Conservation (phyloP, 1,140 invertebrate genomes). For the Asbolus verrucosus region DNA sequence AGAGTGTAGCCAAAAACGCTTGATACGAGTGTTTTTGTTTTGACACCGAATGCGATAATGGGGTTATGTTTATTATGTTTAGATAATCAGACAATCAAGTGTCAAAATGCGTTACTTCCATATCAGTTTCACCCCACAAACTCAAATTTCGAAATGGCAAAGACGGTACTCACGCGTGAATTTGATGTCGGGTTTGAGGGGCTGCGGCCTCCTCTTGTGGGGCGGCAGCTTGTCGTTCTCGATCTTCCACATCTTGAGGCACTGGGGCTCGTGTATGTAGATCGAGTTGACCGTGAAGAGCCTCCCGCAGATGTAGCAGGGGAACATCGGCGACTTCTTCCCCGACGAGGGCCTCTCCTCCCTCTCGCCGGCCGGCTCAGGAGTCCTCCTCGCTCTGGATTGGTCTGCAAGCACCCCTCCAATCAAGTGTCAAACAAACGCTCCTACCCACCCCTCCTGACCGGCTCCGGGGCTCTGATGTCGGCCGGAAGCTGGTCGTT, state of each 20-base stretch:
- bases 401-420: too few relatives aligned
- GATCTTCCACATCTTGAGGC: conserved; percentile 79
- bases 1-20: too few relatives aligned
- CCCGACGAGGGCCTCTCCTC: conserved; percentile 52
- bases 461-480: conserved; percentile 40
- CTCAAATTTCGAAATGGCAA: background rate
- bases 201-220: conserved; percentile 70
- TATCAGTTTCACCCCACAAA: too few relatives aligned
- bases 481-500: conserved; percentile 53
- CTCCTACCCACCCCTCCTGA: background rate
- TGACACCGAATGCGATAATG: too few relatives aligned
- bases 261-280: conserved; percentile 82
- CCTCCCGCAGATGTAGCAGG: conserved; percentile 82
- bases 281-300: conserved; percentile 80
- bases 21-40: too few relatives aligned
- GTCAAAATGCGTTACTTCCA: too few relatives aligned
- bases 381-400: too few relatives aligned
- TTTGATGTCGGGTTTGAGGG: conserved; percentile 73
- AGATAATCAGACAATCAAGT: too few relatives aligned
- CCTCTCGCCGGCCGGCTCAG: conserved; percentile 43
- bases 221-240: conserved; percentile 77
- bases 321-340: conserved; percentile 61
- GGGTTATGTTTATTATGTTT: too few relatives aligned
- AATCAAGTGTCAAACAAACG: too few relatives aligned
- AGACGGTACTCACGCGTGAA: conserved; percentile 64